Percentiles rank a stretch among this genome's conserved stretches.
Conservation (phyloP, 1,140 invertebrate genomes). For the Andrena cerasifolii region DNA sequence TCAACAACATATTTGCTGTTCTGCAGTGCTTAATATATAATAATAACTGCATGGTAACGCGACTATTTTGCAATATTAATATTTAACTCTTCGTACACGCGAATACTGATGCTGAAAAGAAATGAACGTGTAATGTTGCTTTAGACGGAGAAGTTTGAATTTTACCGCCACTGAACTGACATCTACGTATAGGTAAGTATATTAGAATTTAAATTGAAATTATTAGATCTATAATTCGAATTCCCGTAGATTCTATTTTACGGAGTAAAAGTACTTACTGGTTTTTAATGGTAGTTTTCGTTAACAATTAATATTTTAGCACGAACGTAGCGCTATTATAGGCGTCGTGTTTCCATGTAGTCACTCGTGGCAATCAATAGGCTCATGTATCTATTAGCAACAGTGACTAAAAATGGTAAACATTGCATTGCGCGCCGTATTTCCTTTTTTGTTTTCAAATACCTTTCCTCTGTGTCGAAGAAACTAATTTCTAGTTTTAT, state of each 20-base stretch:
- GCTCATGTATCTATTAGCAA: slow-evolving; percentile 28
- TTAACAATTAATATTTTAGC: neutral
- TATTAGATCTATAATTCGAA: neutral
- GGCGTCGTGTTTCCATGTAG: neutral
- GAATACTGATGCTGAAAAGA: neutral
- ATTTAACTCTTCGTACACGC: neutral
- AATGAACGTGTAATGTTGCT: no score
- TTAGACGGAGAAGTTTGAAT: neutral
- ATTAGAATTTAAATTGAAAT: slow-evolving; percentile 7
- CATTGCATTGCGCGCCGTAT: slow-evolving; percentile 7
- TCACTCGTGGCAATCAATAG: slow-evolving; percentile 18
- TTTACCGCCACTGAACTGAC: neutral
- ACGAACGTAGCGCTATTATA: neutral
- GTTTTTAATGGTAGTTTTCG: neutral
- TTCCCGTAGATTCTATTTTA: neutral
- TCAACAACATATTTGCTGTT: neutral
- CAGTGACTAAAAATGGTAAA: slow-evolving; percentile 51
- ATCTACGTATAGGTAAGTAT: neutral
- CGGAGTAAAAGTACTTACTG: neutral
- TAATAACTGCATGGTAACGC: neutral
- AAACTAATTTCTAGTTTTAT: neutral
- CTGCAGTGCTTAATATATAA: neutral
- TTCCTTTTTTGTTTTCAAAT: neutral
- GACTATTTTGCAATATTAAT: neutral
- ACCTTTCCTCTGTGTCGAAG: neutral